A percentile compares a stretch with the other conserved stretches of the same genome.
Conservation (phyloP, 2,113 vertebrate species). For the Nannospalax galili region DNA sequence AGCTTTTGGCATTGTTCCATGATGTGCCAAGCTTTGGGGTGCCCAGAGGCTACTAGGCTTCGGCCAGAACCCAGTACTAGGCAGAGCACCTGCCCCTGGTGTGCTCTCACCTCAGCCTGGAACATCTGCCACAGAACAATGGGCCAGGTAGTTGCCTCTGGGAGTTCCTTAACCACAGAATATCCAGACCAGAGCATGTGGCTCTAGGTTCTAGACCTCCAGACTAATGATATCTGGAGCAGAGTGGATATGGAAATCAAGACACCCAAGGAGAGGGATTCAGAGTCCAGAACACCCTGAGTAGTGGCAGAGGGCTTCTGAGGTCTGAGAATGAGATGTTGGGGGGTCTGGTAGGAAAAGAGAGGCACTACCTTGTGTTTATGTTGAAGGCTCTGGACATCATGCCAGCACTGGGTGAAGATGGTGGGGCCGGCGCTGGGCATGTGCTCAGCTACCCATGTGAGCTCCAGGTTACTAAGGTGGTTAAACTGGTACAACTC, state of each 20-base stretch:
- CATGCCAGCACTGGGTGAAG: slow-evolving; percentile 84
- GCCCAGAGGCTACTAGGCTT: slow-evolving; percentile 79
- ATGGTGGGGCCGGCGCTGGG: slow-evolving; percentile 81
- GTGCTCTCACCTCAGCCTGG: slow-evolving; percentile 88
- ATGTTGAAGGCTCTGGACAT: slow-evolving; percentile 86
- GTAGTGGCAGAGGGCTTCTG: background rate
- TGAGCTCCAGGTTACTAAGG: slow-evolving; percentile 88
- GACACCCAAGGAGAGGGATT: background rate
- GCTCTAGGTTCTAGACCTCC: background rate
- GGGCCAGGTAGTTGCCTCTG: background rate
- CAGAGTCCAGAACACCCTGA: background rate
- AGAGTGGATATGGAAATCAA: background rate
- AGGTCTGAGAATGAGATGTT: background rate
- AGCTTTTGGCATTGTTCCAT: slow-evolving; percentile 87
- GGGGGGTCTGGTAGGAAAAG: background rate
- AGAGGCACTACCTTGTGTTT: slow-evolving; percentile 89
- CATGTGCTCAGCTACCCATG: slow-evolving; percentile 90
- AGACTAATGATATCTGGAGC: background rate
- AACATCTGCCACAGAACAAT: slow-evolving; percentile 85
- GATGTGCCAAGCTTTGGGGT: slow-evolving; percentile 84
- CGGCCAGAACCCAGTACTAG: slow-evolving; percentile 88
- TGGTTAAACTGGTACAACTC: slow-evolving; percentile 90
- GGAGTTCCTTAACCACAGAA: background rate
- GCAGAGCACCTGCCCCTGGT: slow-evolving; percentile 86
- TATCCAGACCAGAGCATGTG: background rate